Evolutionary conservation across 2,888 invertebrate species (phyloP).

Genomic region (Tenthredo amoena): DNA sequence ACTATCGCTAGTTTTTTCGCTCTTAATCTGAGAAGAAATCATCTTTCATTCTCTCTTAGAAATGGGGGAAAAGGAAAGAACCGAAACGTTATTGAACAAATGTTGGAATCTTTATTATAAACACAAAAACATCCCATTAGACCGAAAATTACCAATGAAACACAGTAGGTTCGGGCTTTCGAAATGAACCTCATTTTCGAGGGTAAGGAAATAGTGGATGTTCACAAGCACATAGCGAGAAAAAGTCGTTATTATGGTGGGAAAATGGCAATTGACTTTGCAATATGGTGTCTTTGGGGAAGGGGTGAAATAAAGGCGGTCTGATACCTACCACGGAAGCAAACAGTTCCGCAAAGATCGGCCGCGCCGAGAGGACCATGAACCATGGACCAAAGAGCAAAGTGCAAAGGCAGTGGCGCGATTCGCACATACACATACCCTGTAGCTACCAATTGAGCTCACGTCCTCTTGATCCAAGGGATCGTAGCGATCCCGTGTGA

Average conservation of each 20-base stretch:
- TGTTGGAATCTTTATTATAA: background rate
- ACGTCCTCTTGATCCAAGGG: constrained; percentile 37
- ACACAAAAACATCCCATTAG: background rate
- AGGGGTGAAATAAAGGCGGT: constrained; percentile 9
- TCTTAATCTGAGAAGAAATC: background rate
- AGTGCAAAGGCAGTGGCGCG: constrained; percentile 31
- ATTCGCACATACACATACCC: constrained; percentile 18
- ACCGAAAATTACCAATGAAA: background rate
- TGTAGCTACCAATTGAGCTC: constrained; percentile 17
- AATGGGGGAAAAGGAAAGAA: background rate
- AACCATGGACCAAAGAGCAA: constrained; percentile 17
- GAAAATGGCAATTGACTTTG: constrained; percentile 22
- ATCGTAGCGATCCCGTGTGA: constrained; percentile 26
- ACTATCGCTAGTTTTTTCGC: background rate
- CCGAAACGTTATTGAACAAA: background rate
- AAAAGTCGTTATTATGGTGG: constrained; percentile 5
- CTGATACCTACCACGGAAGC: background rate
- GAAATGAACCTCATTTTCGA: background rate
- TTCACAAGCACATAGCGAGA: background rate
- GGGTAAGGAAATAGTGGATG: background rate
- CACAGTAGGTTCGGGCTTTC: background rate
- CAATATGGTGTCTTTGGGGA: background rate
- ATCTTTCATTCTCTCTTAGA: background rate
- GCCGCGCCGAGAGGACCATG: background rate
- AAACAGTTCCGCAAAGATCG: background rate